Conservation (phyloP, 2,888 invertebrate genomes). For the Clivina fossor region DNA sequence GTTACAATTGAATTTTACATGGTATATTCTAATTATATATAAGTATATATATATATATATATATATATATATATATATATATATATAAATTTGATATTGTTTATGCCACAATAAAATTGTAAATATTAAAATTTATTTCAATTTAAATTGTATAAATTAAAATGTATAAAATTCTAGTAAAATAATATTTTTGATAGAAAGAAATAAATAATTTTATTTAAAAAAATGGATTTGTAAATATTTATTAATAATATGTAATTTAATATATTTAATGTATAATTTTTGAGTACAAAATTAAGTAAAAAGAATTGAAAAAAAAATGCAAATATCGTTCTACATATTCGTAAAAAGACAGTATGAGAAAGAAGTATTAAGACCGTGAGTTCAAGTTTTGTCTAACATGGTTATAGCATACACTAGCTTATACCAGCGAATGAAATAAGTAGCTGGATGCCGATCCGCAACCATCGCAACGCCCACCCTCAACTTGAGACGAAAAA, state of each 20-base stretch:
- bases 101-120: too few species aligned
- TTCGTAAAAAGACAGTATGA: neutral
- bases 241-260: neutral
- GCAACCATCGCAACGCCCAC: too few species aligned
- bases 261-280: neutral
- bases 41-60: neutral
- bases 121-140: too few species aligned
- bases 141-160: too few species aligned
- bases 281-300: neutral
- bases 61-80: neutral
- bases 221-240: neutral
- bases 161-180: too few species aligned
- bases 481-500: too few species aligned
- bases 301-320: neutral
- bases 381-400: slow-evolving; percentile 24
- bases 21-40: neutral
- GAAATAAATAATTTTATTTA: too few species aligned
- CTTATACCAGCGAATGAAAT: slow-evolving; percentile 4
- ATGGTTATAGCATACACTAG: slow-evolving; percentile 17
- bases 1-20: neutral
- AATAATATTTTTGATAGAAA: too few species aligned
- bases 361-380: too few species aligned
- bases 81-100: neutral
- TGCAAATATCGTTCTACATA: neutral
- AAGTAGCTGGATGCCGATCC: too few species aligned